A percentile compares a stretch with the other conserved stretches of the same genome.
These are phyloP conservation scores for Neomicropteryx cornuta DNA, from an alignment of 1,140 invertebrate species.

Conservation along the genomic window DNA sequence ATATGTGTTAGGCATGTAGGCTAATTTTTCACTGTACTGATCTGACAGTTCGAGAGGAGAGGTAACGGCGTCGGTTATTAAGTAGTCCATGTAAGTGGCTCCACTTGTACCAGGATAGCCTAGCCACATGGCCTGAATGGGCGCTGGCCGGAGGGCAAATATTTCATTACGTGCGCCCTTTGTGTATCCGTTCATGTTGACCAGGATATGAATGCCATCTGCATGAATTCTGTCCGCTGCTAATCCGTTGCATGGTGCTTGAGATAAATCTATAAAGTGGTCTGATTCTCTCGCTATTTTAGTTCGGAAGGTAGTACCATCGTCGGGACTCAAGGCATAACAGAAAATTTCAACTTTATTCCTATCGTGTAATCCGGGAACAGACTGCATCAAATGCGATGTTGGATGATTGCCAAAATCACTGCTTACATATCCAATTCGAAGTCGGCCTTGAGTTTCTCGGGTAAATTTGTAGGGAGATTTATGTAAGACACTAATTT, in stretches of 20 bases:
- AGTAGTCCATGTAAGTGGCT: constrained; percentile 98
- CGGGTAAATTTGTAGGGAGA: constrained; percentile 74
- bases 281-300: constrained; percentile 91
- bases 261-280: constrained; percentile 93
- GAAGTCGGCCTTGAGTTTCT: constrained; percentile 57
- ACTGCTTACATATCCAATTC: constrained; percentile 97
- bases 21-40: constrained; percentile 96
- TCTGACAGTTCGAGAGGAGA: constrained; percentile 80
- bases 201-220: constrained; percentile 94
- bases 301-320: constrained; percentile 91
- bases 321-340: constrained; percentile 92
- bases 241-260: constrained; percentile 92
- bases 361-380: constrained; percentile 90
- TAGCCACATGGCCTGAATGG: constrained; percentile 96
- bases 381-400: constrained; percentile 98
- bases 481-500: constrained; percentile 91
- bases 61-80: constrained; percentile 91
- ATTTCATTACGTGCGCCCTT: constrained; percentile 98
- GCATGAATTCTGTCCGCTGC: constrained; percentile 91
- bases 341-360: constrained; percentile 91
- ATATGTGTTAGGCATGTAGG: constrained; percentile 97
- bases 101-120: constrained; percentile 98
- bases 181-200: constrained; percentile 99
- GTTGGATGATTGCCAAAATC: constrained; percentile 99
- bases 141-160: constrained; percentile 93